Base-by-base conservation (phyloP, 2,113 vertebrate species). In the Halichoeres trimaculatus region DNA sequence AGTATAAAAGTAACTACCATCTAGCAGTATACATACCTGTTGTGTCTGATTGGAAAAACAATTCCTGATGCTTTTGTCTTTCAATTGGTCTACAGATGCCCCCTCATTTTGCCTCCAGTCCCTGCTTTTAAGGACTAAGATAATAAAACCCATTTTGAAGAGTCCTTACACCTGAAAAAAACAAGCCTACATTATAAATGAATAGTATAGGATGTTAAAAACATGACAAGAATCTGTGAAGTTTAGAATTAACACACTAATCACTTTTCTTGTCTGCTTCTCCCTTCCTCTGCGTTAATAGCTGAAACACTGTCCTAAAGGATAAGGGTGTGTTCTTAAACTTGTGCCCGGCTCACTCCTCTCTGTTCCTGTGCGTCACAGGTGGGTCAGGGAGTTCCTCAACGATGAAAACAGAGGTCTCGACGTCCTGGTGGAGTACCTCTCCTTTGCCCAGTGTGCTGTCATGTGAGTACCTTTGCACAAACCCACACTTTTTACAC, bases 381-480 rank as follows among this genome's bases (percentile, higher is more conserved):
- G 98, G 87, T 99, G 98, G 98, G 97, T 99, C 36, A 95, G 97
- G 17, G 98, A 99, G 88, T 99, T 99, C 93, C 95, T 99, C 75
- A 99, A 97, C 19, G 96, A 97, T 35, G 98, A 98, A 69, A 99
- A 99, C 95, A 95, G 95, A 90, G 98, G 98, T 50, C 93, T 99
- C 87, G 97, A 98, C 5, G 94, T 98, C 81, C 89, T 99, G 93
- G 97, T 99, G 93, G 96, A 99, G 87, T 99, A 98, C 85, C 93
- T 99, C 67, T 98, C 97, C 68, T 99, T 99, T 59, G 97, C 97
- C 55, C 98, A 98, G 79, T 97, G 95, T 14, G 95, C 96, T 1
- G 95, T 99, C 89, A 96, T 96, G 97, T 99, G 93, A 98, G 97
- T 97, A 80, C 61, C 35, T 59, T 20, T 70, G 30, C 38, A 58